phyloP scores from a whole-genome alignment of 30 jellyfish, hydroid and myxozoan genomes.

The Morbakka virulenta region DNA sequence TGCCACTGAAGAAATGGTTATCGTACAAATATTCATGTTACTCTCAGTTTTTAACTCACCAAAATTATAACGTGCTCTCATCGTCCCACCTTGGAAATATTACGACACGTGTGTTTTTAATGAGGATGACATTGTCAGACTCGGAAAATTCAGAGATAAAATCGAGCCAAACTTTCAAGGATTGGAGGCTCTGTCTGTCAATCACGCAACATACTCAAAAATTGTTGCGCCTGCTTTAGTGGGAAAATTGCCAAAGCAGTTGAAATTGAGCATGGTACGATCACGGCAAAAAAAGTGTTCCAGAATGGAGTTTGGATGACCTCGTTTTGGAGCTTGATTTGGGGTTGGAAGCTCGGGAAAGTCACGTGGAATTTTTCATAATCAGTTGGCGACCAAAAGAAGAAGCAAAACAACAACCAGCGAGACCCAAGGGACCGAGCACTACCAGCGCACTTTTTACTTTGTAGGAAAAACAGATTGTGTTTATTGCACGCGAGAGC shows the following conservation, averaged over 20 bases:
- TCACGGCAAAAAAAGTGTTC: neutral
- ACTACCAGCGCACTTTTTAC: neutral
- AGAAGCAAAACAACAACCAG: neutral
- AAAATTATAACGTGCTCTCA: too few species aligned
- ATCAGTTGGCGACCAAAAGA: neutral
- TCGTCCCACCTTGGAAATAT: too few species aligned
- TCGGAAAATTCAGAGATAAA: slow-evolving; percentile 6
- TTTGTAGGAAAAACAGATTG: neutral
- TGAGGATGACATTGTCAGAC: slow-evolving; percentile 11
- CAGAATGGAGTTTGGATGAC: neutral
- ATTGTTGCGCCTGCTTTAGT: slow-evolving; percentile 6
- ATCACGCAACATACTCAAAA: neutral
- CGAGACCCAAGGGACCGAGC: neutral
- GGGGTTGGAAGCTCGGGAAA: neutral
- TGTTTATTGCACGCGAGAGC: neutral
- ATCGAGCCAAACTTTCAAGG: slow-evolving; percentile 31
- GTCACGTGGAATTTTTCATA: neutral
- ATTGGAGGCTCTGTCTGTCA: slow-evolving; percentile 10
- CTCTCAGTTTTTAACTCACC: too few species aligned
- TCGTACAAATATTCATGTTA: too few species aligned
- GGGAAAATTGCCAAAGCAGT: slow-evolving; percentile 12
- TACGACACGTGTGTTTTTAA: slow-evolving; percentile 4
- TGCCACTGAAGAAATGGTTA: too few species aligned
- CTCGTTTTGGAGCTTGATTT: neutral
- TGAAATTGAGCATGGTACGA: slow-evolving; percentile 18